Percentiles rank a stretch among this genome's conserved stretches.
Conservation (phyloP, 2,888 invertebrate species). For the Apamea anceps region DNA sequence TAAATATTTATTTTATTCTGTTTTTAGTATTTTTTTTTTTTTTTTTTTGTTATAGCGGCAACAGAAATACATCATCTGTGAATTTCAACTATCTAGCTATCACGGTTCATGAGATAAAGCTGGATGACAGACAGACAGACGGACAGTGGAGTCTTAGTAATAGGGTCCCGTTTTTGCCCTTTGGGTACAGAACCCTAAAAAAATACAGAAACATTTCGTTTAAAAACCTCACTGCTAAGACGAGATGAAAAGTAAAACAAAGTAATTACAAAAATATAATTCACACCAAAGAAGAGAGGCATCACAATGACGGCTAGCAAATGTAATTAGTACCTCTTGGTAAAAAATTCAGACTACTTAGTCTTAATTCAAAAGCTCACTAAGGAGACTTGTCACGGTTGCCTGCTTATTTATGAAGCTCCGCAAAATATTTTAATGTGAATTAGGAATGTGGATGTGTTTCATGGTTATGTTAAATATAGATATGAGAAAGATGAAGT, state of each 20-base stretch:
- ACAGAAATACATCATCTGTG: too few relatives aligned
- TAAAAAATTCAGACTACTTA: conserved; percentile 37
- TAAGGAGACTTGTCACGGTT: conserved; percentile 19
- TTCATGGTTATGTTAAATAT: neutral
- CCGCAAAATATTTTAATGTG: conserved; percentile 27
- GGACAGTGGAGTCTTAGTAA: too few relatives aligned
- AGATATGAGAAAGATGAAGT: neutral
- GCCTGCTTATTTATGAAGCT: conserved; percentile 28
- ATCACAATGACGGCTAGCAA: conserved; percentile 30
- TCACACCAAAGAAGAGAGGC: conserved; percentile 18
- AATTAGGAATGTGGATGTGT: conserved; percentile 11
- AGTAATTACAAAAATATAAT: conserved; percentile 36
- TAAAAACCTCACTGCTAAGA: neutral
- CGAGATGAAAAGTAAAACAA: conserved; percentile 10
- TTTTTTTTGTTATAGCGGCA: too few relatives aligned
- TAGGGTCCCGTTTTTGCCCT: too few relatives aligned
- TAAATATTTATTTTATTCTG: too few relatives aligned
- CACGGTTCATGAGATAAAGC: too few relatives aligned
- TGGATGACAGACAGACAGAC: too few relatives aligned
- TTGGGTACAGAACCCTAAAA: too few relatives aligned
- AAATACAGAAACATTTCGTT: neutral
- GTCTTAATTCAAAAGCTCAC: conserved; percentile 33
- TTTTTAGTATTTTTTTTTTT: too few relatives aligned
- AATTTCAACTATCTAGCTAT: too few relatives aligned
- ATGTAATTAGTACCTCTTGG: conserved; percentile 46